Base-by-base conservation (phyloP, 2,797 vertebrate genomes). In the Zalophus californianus region DNA sequence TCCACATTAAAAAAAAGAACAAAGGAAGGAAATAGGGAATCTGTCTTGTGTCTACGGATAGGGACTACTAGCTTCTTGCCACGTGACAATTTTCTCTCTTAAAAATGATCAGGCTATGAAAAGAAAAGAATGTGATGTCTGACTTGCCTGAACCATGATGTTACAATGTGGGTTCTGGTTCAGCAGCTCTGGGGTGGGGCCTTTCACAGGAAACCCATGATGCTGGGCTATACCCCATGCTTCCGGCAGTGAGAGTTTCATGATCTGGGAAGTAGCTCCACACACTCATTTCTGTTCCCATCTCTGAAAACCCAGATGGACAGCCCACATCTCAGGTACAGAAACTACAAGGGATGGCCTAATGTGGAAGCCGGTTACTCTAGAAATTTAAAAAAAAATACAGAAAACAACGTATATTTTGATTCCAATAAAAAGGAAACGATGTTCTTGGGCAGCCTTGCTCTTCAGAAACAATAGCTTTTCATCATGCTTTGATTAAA, bases 401-500 rank as follows among this genome's bases (percentile, higher is more conserved):
- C 13, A 86, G 12, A 41, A 72, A 97, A 95, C 82, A 38, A 86
- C 14, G 64, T 0, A 0, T 84, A 82, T 97, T 98, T 98, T 98
- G 80, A 91, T 92, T 97, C 52, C 94, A 92, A 52, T 94, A 64
- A 94, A 97, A 84, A 83, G 83, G 85, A 90, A 96, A 88, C 85
- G 80, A 94, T 38, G 92, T 92, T 97, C 97, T 95, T 68, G 58
- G 86, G 41, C 95, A 98, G 85, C 27, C 94, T 93, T 92, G 80
- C 87, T 97, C 66, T 93, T 97, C 96, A 96, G 96, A 97, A 98
- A 98, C 93, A 96, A 98, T 98, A 98, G 97, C 98, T 98, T 97
- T 98, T 98, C 97, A 98, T 98, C 98, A 98, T 94, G 96, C 97
- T 97, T 95, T 99, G 99, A 99, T 99, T 98, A 98, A 99, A 99